Base-by-base conservation (phyloP, 2,888 invertebrate species). In the Rhamphomyia laevipes region DNA sequence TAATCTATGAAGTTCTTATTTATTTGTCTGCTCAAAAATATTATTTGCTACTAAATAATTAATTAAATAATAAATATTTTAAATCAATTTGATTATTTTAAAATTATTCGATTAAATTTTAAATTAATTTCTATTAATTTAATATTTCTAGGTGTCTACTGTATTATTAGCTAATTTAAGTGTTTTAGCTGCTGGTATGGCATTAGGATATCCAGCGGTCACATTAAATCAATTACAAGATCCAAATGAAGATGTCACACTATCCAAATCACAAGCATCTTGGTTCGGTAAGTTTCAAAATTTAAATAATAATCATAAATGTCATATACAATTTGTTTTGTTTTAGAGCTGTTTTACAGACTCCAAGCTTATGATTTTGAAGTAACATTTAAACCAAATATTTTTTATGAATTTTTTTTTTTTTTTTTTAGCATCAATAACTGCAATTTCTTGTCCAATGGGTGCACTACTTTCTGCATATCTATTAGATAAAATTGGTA, bases 281-380 rank as follows among this genome's bases (percentile, higher is more conserved):
- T 71, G 70, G 70, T 71, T 66, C 56, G 64, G 65, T 66, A 59
- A 58, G 56, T 45, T 31, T 37, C n/a, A n/a, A n/a, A n/a, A n/a
- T n/a, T 27, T 13, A 30, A 35, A n/a, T 16, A 35, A 40, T 43
- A 38, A 41, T 30, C 21, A 15, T 15, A 3, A 21, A 23, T n/a
- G 2, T 38, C n/a, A 15, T 38, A 15, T 15, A 2, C 9, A n/a
- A 37, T n/a, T 33, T 33, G 9, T 13, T 38, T 38, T 38, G n/a
- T 15, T 12, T 38, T 15, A 38, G 17, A 33, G 3, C 4, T 33
- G 13, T 9, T 13, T 13, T 13, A n/a, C n/a, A n/a, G n/a, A n/a
- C n/a, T n/a, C n/a, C n/a, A 13, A 33, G 11, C 33, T 13, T n/a
- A n/a, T n/a, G n/a, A 33, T 33, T 33, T 33, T 11, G 33, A 4